These are phyloP conservation scores for Tenrec ecaudatus DNA, from an alignment of 2,113 vertebrate species.

Conservation along the genomic window DNA sequence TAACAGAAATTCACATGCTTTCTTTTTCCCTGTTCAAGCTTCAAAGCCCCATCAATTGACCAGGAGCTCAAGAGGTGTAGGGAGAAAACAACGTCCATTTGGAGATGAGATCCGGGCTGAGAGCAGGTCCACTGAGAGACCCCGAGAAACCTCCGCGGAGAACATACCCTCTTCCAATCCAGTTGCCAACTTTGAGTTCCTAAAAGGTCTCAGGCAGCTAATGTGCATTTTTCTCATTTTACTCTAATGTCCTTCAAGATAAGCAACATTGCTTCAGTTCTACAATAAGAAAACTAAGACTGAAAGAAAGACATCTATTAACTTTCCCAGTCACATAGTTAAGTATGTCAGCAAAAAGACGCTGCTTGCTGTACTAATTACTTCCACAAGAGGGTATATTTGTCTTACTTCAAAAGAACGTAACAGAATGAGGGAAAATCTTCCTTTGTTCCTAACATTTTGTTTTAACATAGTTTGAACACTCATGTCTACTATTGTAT, in stretches of 20 bases:
- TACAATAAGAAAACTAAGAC: conserved; percentile 11
- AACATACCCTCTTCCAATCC: conserved; percentile 23
- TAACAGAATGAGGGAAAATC: not conserved
- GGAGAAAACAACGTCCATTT: not conserved
- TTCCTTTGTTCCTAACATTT: conserved; percentile 26
- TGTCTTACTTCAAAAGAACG: not conserved
- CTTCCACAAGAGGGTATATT: not conserved
- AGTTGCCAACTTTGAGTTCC: not conserved
- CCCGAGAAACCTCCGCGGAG: not conserved
- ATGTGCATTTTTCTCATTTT: conserved; percentile 25
- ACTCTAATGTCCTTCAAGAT: conserved; percentile 18
- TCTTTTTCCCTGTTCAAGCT: not conserved
- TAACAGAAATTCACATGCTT: conserved; percentile 9
- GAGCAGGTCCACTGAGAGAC: conserved; percentile 40
- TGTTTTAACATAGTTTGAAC: conserved; percentile 5
- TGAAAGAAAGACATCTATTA: not conserved
- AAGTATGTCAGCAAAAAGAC: not conserved
- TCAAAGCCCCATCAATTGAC: not conserved
- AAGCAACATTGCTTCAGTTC: conserved; percentile 11
- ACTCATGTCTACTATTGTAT: not conserved
- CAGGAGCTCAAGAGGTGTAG: not conserved
- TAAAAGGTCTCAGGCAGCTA: not conserved
- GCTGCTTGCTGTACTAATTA: not conserved
- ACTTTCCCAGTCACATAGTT: not conserved
- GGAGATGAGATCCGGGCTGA: not conserved